phyloP scores from a whole-genome alignment of 1,140 invertebrate species.

The Dryas iulia region DNA sequence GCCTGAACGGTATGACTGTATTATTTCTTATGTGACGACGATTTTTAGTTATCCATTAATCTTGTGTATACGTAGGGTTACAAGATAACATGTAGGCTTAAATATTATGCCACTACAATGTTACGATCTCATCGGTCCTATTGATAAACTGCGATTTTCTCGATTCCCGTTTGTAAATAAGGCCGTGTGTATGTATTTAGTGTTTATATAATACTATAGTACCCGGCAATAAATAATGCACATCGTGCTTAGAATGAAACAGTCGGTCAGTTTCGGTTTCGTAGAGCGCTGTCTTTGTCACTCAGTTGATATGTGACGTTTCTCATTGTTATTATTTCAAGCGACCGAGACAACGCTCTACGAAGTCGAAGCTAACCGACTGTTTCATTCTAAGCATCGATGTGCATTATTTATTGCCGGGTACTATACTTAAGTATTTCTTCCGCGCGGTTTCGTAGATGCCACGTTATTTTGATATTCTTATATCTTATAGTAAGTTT shows the following conservation, averaged over 20 bases:
- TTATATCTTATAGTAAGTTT: background rate
- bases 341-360: too few species aligned
- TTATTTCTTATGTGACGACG: conserved; percentile 50
- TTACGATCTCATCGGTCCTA: conserved; percentile 64
- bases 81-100: conserved; percentile 60
- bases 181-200: background rate
- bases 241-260: too few species aligned
- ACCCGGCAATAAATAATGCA: too few species aligned
- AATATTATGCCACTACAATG: conserved; percentile 57
- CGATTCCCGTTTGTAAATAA: background rate
- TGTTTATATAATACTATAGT: too few species aligned
- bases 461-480: background rate
- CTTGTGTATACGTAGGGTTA: conserved; percentile 15
- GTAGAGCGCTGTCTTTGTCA: too few species aligned
- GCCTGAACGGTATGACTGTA: conserved; percentile 52
- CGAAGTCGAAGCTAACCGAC: too few species aligned
- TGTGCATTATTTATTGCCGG: too few species aligned
- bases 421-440: conserved; percentile 2
- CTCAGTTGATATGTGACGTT: too few species aligned
- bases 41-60: conserved; percentile 49
- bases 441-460: background rate
- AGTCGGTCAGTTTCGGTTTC: too few species aligned
- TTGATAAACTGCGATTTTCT: background rate
- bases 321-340: too few species aligned
- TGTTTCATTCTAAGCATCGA: too few species aligned